phyloP scores from a whole-genome alignment of 2,113 vertebrate species.

The Polypterus bichir region DNA sequence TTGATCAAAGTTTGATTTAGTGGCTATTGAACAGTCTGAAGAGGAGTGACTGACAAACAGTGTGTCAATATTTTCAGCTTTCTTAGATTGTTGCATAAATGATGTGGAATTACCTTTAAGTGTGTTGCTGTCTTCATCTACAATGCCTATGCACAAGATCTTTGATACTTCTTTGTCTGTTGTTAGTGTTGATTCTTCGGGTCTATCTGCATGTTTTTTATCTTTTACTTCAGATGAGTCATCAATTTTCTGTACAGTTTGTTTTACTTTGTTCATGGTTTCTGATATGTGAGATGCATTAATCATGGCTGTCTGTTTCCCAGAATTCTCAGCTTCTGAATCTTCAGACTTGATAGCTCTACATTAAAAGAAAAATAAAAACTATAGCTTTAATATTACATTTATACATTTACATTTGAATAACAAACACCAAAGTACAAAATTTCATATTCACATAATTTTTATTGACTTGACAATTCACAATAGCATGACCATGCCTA shows the following conservation, averaged over 20 bases:
- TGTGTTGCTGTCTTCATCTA: not conserved
- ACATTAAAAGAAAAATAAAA: not conserved
- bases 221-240: constrained; percentile 6
- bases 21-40: constrained; percentile 14
- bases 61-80: constrained; percentile 15
- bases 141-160: constrained; percentile 12
- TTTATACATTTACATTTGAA: not conserved
- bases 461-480: too few species aligned
- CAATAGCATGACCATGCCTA: too few species aligned
- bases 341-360: not conserved
- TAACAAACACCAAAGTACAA: not conserved
- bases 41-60: constrained; percentile 26
- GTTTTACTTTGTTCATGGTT: not conserved
- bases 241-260: not conserved
- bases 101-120: constrained; percentile 15
- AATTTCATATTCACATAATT: not conserved
- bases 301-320: not conserved
- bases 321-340: not conserved
- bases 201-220: not conserved
- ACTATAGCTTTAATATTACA: not conserved
- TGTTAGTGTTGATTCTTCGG: constrained; percentile 1
- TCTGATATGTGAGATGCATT: not conserved
- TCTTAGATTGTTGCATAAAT: constrained; percentile 30
- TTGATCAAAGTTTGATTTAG: constrained; percentile 3
- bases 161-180: constrained; percentile 15